A percentile compares a stretch with the other conserved stretches of the same genome.
Conservation (phyloP, 2,113 vertebrate species). For the Tetrax tetrax region DNA sequence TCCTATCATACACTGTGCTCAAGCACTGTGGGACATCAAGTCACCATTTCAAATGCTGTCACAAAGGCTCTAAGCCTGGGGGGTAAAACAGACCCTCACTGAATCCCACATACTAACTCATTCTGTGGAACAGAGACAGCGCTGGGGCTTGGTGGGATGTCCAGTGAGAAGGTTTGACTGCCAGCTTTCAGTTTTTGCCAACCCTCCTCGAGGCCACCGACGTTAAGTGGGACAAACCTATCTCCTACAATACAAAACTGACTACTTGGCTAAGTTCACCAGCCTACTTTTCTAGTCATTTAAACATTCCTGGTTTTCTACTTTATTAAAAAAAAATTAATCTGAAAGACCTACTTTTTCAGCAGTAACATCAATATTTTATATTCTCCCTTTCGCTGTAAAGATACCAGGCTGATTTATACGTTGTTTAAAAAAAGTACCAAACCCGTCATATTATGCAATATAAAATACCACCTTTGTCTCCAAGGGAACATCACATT, state of each 20-base stretch:
- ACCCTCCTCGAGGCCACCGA: background rate
- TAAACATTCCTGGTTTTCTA: background rate
- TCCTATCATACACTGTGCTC: background rate
- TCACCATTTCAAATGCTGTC: background rate
- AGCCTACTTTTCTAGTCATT: background rate
- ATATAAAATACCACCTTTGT: background rate
- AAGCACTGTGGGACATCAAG: background rate
- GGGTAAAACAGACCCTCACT: background rate
- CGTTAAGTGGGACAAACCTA: accelerated
- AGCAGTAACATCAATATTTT: slow-evolving; percentile 28
- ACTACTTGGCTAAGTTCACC: background rate
- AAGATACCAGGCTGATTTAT: slow-evolving; percentile 5
- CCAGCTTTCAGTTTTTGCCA: background rate
- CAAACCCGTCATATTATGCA: background rate
- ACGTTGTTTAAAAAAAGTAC: background rate
- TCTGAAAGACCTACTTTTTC: slow-evolving; percentile 35
- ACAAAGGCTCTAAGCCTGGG: background rate
- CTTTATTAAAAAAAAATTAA: slow-evolving; percentile 19
- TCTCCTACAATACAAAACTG: background rate
- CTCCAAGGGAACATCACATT: slow-evolving; percentile 39
- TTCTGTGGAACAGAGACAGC: background rate
- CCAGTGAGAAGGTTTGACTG: background rate
- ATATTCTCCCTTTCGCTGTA: background rate
- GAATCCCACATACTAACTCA: accelerated
- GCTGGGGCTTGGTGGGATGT: too few species aligned